Evolutionary conservation across 2,113 vertebrate genomes (phyloP).

Genomic region (Calcarius ornatus): DNA sequence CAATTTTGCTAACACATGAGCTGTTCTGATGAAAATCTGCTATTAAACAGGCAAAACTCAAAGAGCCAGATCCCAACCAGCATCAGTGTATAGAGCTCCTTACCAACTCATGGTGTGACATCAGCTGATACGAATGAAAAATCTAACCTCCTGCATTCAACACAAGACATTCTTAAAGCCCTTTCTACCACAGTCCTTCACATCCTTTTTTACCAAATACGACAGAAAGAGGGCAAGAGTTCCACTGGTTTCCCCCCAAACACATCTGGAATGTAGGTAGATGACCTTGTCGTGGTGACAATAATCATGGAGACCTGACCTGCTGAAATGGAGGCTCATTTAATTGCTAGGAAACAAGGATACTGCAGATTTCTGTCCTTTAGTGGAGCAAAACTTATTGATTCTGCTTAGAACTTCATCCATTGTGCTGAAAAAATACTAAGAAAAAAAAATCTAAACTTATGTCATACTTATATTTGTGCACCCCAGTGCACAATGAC

Average conservation of each 20-base stretch:
- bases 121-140: background rate
- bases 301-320: background rate
- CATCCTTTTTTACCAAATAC: background rate
- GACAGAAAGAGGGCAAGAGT: background rate
- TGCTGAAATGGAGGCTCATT: background rate
- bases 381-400: background rate
- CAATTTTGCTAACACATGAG: background rate
- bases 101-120: background rate
- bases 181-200: background rate
- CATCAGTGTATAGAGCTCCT: background rate
- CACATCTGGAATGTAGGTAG: background rate
- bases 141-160: background rate
- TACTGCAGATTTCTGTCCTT: background rate
- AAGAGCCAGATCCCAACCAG: background rate
- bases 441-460: background rate
- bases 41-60: background rate
- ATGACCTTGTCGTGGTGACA: background rate
- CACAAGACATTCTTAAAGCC: background rate
- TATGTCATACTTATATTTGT: background rate
- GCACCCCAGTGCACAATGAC: background rate
- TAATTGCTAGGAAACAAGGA: background rate
- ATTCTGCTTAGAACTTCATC: background rate
- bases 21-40: background rate
- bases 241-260: background rate
- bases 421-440: background rate